Conservation (phyloP, 2,797 vertebrate genomes). For the Sphaeramia orbicularis region DNA sequence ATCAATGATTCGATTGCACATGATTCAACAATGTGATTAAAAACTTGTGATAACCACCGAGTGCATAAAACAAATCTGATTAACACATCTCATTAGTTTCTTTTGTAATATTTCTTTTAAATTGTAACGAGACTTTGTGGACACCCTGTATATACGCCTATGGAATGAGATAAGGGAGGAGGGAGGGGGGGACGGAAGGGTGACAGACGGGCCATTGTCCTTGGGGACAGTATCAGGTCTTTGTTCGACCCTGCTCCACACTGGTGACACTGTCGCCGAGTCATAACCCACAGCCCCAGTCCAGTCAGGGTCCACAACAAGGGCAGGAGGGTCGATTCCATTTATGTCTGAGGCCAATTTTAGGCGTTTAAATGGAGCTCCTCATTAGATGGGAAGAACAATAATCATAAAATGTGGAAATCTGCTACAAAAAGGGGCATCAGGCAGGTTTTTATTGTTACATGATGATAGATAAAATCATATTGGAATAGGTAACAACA, state of each 20-base stretch:
- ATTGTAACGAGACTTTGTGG: no score
- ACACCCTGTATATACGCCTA: not conserved
- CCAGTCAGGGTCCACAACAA: slow-evolving; percentile 26
- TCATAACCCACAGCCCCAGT: slow-evolving; percentile 38
- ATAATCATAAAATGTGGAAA: slow-evolving; percentile 30
- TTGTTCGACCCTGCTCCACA: slow-evolving; percentile 69
- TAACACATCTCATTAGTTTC: no score
- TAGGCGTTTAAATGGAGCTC: slow-evolving; percentile 13
- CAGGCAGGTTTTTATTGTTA: no score
- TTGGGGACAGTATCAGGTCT: slow-evolving; percentile 63
- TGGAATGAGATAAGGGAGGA: no score
- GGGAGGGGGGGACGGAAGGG: slow-evolving; percentile 39
- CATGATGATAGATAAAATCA: no score
- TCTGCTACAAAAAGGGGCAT: slow-evolving; percentile 14
- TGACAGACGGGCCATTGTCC: slow-evolving; percentile 68
- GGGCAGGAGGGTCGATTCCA: slow-evolving; percentile 35
- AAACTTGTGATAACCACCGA: no score
- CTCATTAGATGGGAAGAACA: slow-evolving; percentile 18
- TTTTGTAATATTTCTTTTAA: no score
- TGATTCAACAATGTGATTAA: no score
- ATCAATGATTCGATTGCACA: no score
- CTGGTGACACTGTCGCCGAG: slow-evolving; percentile 63
- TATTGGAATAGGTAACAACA: no score
- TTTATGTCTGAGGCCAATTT: slow-evolving; percentile 18
- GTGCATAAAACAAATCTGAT: no score